Evolutionary conservation across 2,888 invertebrate species (phyloP).

Genomic region (Perizoma flavofasciatum): DNA sequence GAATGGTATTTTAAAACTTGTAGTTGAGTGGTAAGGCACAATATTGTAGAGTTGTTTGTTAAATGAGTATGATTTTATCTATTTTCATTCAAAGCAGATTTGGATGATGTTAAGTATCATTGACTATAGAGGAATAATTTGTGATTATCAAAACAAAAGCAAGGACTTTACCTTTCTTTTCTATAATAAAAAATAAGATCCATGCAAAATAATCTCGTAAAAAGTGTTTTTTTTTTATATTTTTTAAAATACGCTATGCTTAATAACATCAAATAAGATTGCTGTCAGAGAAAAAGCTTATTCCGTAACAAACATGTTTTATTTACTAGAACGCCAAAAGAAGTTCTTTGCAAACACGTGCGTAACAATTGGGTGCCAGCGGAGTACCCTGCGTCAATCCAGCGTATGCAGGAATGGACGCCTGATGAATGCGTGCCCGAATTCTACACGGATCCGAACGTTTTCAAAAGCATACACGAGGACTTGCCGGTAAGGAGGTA

Average conservation of each 20-base stretch:
- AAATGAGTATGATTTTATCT: not conserved
- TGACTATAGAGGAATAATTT: too few species aligned
- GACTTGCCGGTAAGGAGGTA: conserved; percentile 88
- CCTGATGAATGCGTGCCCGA: conserved; percentile 99
- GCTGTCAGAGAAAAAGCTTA: too few species aligned
- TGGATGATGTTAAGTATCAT: not conserved
- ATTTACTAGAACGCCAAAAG: conserved; percentile 87
- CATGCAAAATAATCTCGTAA: too few species aligned
- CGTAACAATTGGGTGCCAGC: conserved; percentile 97
- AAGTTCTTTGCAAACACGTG: conserved; percentile 94
- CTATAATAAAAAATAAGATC: too few species aligned
- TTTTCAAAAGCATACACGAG: conserved; percentile 97
- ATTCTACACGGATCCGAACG: conserved; percentile 95
- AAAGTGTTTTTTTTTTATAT: too few species aligned
- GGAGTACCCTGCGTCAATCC: conserved; percentile 95
- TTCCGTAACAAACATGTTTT: not conserved
- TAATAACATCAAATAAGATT: too few species aligned
- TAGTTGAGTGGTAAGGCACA: conserved; percentile 18
- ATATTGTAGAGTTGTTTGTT: conserved; percentile 6
- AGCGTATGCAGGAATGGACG: conserved; percentile 97
- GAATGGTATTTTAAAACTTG: conserved; percentile 16
- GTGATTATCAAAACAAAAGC: too few species aligned
- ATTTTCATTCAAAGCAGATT: not conserved
- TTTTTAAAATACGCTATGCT: too few species aligned
- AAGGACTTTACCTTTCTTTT: too few species aligned